Evolutionary conservation across 2,797 vertebrate species (phyloP), one percentile per base, ranked within the genome.

Genomic region (Danionella dracula): DNA sequence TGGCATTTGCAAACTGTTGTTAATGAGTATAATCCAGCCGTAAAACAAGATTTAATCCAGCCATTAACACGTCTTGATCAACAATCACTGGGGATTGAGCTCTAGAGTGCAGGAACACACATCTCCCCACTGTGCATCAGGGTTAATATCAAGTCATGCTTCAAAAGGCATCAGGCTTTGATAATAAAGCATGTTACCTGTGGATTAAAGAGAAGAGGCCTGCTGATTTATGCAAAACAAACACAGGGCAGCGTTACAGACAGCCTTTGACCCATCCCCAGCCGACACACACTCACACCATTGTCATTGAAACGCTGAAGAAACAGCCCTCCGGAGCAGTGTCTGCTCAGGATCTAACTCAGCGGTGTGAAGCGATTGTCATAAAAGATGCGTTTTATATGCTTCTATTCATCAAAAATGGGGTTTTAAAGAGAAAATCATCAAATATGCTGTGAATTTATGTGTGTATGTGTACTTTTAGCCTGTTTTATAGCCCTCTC

Each of bases 21-120:
- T 73, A 78, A 68, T 83, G 71, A 71, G 49, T 70, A 58, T 78
- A 80, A 81, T 84, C 78, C 78, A 72, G 8, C 70, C 66, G 54
- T 59, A 41, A 68, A 79, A 84, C 71, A 70, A 20, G 64, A 64
- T 74, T 62, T 78, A 59, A 83, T 84, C 71, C 65, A 64, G 68
- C 38, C 29, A 77, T 82, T 76, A 76, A 72, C 77, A 76, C 75
- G 61, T 65, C 29, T 71, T 68, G 27, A 77, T 78, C 61, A 79
- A 51, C 67, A 61, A 73, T 72, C 60, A 65, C 5, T 15, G 4
- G 23, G 16, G 53, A 38, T 57, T 66, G 55, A 12, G 11, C 8
- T 27, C 2, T 37, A 20, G 31, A n/a, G 8, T 13, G 20, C 42
- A 12, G 2, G 50, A 32, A 20, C 16, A 16, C 4, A 4, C 45